Percentiles rank a stretch among this genome's conserved stretches.
Evolutionary conservation across 2,888 invertebrate genomes (phyloP).

Genomic region (Aphidius colemani): DNA sequence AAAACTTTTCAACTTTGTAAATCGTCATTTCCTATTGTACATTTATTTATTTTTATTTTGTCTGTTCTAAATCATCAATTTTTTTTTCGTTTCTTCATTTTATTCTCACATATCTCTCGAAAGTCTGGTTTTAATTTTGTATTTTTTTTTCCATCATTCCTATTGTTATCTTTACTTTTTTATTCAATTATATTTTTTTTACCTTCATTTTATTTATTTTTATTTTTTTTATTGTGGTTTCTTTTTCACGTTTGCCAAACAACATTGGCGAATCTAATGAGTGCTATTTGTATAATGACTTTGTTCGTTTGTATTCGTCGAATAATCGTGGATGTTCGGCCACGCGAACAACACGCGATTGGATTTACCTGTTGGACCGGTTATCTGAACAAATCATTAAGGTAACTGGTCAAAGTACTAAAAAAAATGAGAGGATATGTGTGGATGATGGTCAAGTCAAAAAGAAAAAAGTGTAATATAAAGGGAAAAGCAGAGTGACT

Average conservation of each 20-base stretch:
- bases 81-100: not conserved
- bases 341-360: slow-evolving; percentile 60
- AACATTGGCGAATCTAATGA: slow-evolving; percentile 42
- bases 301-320: slow-evolving; percentile 46
- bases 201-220: not conserved
- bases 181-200: not conserved
- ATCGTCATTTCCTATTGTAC: not conserved
- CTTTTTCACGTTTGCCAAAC: not conserved
- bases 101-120: not conserved
- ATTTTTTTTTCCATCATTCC: not conserved
- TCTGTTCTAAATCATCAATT: too few relatives aligned
- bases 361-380: slow-evolving; percentile 49
- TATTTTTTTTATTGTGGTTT: not conserved
- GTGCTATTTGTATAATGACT: slow-evolving; percentile 56
- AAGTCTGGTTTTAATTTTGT: not conserved
- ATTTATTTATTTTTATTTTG: too few relatives aligned
- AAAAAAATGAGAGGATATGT: slow-evolving; percentile 8
- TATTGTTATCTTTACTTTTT: not conserved
- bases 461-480: slow-evolving; percentile 25
- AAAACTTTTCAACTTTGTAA: slow-evolving; percentile 1
- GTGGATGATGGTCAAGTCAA: not conserved
- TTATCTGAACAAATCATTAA: slow-evolving; percentile 21
- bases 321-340: slow-evolving; percentile 50
- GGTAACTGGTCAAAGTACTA: slow-evolving; percentile 3
- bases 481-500: slow-evolving; percentile 22